Conservation (phyloP, 1,140 invertebrate species). For the Leptestheria dahalacensis region DNA sequence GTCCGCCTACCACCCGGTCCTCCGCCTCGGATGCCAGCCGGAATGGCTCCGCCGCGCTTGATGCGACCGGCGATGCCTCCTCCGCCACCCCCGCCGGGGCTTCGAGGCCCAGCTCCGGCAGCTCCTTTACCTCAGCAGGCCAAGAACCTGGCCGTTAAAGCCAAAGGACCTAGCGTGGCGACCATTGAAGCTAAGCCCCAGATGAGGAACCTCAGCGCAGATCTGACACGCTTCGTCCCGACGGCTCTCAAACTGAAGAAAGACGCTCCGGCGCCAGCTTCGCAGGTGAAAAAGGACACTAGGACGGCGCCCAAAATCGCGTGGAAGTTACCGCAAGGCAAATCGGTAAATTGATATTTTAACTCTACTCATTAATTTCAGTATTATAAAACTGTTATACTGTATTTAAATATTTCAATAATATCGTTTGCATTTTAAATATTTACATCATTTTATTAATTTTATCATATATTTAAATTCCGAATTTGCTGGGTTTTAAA, state of each 20-base stretch:
- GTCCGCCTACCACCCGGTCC: constrained; percentile 27
- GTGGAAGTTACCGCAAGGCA: constrained; percentile 15
- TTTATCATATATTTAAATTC: too few relatives aligned
- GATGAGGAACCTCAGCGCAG: constrained; percentile 81
- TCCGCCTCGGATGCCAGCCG: constrained; percentile 37
- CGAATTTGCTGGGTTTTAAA: too few relatives aligned
- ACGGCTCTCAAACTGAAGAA: constrained; percentile 78
- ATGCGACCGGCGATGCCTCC: constrained; percentile 24
- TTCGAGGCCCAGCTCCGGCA: neutral
- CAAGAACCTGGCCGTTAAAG: constrained; percentile 31
- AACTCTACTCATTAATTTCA: neutral
- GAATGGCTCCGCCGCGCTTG: constrained; percentile 26
- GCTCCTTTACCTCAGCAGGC: neutral
- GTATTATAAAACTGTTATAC: too few relatives aligned
- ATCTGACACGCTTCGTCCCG: constrained; percentile 88
- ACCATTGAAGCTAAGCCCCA: constrained; percentile 89
- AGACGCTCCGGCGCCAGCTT: constrained; percentile 32
- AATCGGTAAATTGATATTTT: constrained; percentile 22
- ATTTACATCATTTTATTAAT: too few relatives aligned
- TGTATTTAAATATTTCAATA: too few relatives aligned
- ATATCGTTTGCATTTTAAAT: too few relatives aligned
- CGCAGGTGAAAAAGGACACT: neutral
- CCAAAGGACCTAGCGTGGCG: constrained; percentile 54
- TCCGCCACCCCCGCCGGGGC: constrained; percentile 29
- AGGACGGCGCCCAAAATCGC: neutral